Percentiles rank a stretch among this genome's conserved stretches.
phyloP scores from a whole-genome alignment of 2,888 invertebrate genomes.

The Cantharis rustica region DNA sequence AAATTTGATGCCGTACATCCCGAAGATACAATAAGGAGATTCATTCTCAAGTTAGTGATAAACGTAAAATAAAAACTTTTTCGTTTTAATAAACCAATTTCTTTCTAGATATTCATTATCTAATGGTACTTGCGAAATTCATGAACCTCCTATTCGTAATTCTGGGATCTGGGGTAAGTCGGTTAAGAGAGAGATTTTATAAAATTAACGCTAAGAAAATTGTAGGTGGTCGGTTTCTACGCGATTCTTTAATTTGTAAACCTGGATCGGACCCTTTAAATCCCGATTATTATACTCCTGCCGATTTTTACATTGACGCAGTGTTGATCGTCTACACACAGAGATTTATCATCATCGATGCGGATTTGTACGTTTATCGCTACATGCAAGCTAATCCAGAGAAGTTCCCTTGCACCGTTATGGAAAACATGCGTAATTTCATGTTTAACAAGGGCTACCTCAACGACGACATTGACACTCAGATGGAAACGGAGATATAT shows the following conservation, averaged over 20 bases:
- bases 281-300: constrained; percentile 77
- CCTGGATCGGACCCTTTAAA: constrained; percentile 71
- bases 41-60: constrained; percentile 60
- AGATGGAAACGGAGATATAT: constrained; percentile 47
- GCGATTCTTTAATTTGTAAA: constrained; percentile 68
- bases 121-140: constrained; percentile 75
- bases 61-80: too few species aligned
- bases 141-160: constrained; percentile 73
- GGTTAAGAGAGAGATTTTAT: neutral
- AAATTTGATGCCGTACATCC: constrained; percentile 78
- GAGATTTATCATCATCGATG: constrained; percentile 76
- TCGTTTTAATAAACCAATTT: too few species aligned
- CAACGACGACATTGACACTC: constrained; percentile 60
- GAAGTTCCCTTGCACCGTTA: constrained; percentile 70
- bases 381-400: constrained; percentile 74
- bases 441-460: constrained; percentile 69
- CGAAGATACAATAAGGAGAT: constrained; percentile 75
- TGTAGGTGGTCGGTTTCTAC: constrained; percentile 75
- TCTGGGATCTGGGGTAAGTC: constrained; percentile 66
- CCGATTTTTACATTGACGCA: constrained; percentile 79
- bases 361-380: constrained; percentile 78
- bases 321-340: constrained; percentile 74
- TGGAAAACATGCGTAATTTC: constrained; percentile 70
- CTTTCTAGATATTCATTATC: constrained; percentile 70
- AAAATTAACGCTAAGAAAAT: constrained; percentile 20